phyloP scores from a whole-genome alignment of 2,888 invertebrate species.

The Molanna angustata region DNA sequence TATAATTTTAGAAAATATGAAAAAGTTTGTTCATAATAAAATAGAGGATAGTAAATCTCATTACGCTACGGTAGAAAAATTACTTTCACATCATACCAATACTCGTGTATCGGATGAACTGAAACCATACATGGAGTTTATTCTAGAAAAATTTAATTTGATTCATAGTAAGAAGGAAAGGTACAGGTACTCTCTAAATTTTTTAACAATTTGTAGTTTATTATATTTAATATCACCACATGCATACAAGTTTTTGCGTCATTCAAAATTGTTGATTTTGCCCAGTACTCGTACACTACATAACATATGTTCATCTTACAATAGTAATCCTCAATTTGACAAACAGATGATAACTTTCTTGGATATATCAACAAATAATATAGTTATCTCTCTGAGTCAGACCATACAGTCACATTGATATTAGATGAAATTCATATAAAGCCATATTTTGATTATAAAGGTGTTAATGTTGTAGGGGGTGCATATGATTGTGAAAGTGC shows the following conservation, averaged over 20 bases:
- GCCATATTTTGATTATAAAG: background rate
- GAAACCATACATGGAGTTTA: background rate
- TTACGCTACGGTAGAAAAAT: background rate
- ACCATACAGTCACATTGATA: background rate
- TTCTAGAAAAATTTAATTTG: background rate
- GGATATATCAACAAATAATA: background rate
- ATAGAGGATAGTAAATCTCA: background rate
- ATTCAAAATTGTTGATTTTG: background rate
- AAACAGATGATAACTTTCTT: background rate
- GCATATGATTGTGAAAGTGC: background rate
- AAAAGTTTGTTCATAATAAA: background rate
- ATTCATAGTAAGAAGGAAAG: background rate
- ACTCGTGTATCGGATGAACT: background rate
- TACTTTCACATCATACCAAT: background rate
- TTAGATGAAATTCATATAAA: constrained; percentile 2
- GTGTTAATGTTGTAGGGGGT: background rate
- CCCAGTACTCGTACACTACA: background rate
- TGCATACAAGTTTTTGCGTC: background rate
- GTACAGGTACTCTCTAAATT: background rate
- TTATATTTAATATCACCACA: background rate
- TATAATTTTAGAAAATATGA: background rate
- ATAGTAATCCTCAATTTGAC: background rate
- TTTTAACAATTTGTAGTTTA: background rate
- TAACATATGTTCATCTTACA: background rate
- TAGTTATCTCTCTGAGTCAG: background rate